Evolutionary conservation across 1,140 invertebrate genomes (phyloP).

Genomic region (Penaeus chinensis): DNA sequence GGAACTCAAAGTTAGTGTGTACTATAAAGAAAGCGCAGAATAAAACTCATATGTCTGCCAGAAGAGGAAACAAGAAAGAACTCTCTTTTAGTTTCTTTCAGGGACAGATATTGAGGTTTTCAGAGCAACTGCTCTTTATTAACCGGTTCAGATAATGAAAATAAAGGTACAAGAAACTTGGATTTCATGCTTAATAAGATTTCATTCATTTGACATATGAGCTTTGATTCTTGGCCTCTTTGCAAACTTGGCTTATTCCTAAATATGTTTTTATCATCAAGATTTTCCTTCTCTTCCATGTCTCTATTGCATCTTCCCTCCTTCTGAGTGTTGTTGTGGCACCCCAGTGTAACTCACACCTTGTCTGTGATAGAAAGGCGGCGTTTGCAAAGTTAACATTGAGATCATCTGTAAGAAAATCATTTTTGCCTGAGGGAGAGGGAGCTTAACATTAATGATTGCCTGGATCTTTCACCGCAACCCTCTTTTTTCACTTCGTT

Average conservation of each 20-base stretch:
- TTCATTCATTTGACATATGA: neutral
- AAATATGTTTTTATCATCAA: constrained; percentile 2
- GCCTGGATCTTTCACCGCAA: neutral
- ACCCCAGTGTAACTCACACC: constrained; percentile 30
- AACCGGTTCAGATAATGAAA: no score
- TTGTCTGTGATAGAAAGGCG: constrained; percentile 16
- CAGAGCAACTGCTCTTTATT: no score
- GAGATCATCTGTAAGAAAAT: neutral
- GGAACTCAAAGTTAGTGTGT: no score
- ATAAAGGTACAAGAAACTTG: no score
- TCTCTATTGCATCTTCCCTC: constrained; percentile 26
- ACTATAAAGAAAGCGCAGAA: no score
- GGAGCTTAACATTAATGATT: no score
- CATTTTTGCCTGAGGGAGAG: neutral
- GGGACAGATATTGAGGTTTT: no score
- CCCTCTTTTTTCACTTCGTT: constrained; percentile 31
- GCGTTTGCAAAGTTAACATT: constrained; percentile 52
- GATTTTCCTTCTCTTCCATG: constrained; percentile 38
- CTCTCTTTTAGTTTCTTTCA: no score
- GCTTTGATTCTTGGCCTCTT: neutral
- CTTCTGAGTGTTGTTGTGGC: constrained; percentile 33
- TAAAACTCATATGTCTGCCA: no score
- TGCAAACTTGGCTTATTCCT: neutral
- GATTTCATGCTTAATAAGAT: no score
- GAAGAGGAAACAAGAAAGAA: no score